Evolutionary conservation across 1,140 invertebrate genomes (phyloP).

Genomic region (Diabrotica virgifera): DNA sequence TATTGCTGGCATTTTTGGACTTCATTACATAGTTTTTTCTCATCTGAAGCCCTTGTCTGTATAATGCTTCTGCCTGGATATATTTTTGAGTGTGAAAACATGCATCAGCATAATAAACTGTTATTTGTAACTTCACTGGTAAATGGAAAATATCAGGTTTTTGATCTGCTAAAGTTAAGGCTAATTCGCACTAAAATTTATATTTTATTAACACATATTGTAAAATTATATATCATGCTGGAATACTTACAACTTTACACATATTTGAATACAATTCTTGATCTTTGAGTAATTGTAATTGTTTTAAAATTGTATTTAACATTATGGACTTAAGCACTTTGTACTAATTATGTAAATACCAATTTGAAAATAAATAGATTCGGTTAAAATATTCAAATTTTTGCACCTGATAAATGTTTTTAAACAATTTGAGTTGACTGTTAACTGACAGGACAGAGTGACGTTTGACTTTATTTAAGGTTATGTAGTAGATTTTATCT

Average conservation of each 20-base stretch:
- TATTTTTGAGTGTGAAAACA: constrained; percentile 64
- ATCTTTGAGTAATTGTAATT: constrained; percentile 58
- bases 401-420: too few relatives aligned
- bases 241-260: constrained; percentile 52
- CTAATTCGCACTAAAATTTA: constrained; percentile 59
- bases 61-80: constrained; percentile 65
- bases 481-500: too few relatives aligned
- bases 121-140: constrained; percentile 61
- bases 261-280: constrained; percentile 59
- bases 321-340: background rate
- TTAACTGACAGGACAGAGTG: too few relatives aligned
- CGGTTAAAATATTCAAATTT: too few relatives aligned
- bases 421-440: too few relatives aligned
- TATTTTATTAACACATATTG: background rate
- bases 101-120: constrained; percentile 67
- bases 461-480: too few relatives aligned
- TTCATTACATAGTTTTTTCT: constrained; percentile 66
- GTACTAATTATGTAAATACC: too few relatives aligned
- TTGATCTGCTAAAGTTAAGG: constrained; percentile 64
- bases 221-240: constrained; percentile 1
- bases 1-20: constrained; percentile 46
- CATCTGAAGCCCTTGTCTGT: constrained; percentile 64
- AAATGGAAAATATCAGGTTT: constrained; percentile 57
- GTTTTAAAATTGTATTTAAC: constrained; percentile 46
- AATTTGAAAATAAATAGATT: too few relatives aligned